These are phyloP conservation scores for Diacarnus erythraeanus DNA, from an alignment of 37 sponge, comb jelly and placozoan species.

Conservation along the genomic window DNA sequence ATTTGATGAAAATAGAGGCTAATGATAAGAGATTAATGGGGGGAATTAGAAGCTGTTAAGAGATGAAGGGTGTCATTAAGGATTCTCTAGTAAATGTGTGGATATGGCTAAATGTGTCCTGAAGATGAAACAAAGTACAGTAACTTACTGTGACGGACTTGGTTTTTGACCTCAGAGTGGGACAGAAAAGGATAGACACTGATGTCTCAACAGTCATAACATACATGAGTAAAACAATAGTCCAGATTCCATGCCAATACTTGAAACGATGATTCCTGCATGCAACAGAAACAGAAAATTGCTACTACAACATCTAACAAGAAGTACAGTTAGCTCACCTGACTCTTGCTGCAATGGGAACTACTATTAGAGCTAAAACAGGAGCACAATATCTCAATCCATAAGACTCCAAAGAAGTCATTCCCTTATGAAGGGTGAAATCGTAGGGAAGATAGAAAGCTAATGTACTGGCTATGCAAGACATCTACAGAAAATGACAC, in stretches of 20 bases:
- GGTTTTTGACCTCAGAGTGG: constrained; percentile 2
- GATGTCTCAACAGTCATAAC: constrained; percentile 12
- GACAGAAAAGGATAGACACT: constrained; percentile 23
- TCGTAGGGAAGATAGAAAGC: constrained; percentile 43
- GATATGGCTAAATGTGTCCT: no score
- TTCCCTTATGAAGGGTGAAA: constrained; percentile 16
- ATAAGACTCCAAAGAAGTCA: constrained; percentile 39
- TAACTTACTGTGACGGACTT: constrained; percentile 4
- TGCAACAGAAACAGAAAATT: not conserved
- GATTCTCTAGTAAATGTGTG: no score
- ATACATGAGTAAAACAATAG: constrained; percentile 19
- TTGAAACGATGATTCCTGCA: constrained; percentile 10
- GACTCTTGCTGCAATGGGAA: constrained; percentile 22
- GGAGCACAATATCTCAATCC: constrained; percentile 32
- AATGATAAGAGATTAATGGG: no score
- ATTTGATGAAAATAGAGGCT: no score
- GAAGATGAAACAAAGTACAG: not conserved
- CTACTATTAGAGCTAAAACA: constrained; percentile 12
- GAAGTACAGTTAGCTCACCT: constrained; percentile 4
- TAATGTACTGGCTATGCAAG: constrained; percentile 19
- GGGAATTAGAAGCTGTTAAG: no score
- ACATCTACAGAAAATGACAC: constrained; percentile 14
- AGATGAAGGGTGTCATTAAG: no score
- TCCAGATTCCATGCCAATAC: constrained; percentile 44
- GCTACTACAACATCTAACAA: not conserved